phyloP scores from a whole-genome alignment of 2,113 vertebrate genomes.

The Oceanites oceanicus region DNA sequence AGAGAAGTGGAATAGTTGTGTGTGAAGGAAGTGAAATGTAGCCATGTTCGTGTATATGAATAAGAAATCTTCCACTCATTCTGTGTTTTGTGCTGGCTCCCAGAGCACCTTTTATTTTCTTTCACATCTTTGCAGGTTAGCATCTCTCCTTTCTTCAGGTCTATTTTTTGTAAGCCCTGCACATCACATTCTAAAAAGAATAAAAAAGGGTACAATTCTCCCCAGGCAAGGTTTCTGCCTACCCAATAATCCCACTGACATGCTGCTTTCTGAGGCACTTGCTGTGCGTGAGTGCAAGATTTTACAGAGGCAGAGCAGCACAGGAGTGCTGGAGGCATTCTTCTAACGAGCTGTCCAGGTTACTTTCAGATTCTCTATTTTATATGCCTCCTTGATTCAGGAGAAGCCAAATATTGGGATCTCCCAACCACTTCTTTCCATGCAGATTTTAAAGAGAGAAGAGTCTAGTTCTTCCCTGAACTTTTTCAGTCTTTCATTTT shows the following conservation, averaged over 20 bases:
- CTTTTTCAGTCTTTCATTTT: neutral
- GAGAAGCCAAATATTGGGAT: neutral
- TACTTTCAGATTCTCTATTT: neutral
- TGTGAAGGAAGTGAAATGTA: neutral
- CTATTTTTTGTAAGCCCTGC: neutral
- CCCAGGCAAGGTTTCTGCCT: constrained; percentile 46
- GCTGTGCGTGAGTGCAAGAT: neutral
- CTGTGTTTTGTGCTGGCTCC: neutral
- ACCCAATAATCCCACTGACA: constrained; percentile 34
- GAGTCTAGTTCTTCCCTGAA: neutral
- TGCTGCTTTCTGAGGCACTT: constrained; percentile 13
- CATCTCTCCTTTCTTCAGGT: constrained; percentile 11
- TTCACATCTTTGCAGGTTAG: constrained; percentile 11
- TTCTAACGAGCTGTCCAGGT: constrained; percentile 51
- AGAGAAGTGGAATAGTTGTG: neutral
- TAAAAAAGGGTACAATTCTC: constrained; percentile 17
- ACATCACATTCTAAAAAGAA: neutral
- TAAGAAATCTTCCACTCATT: neutral
- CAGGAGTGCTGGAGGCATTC: constrained; percentile 13
- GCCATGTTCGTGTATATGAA: neutral
- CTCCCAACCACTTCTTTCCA: neutral
- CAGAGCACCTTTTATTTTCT: constrained; percentile 32
- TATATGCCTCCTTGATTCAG: neutral
- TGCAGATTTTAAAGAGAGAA: neutral
- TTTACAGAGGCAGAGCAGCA: neutral